Evolutionary conservation across 2,888 invertebrate species (phyloP).

Genomic region (Sesia apiformis): DNA sequence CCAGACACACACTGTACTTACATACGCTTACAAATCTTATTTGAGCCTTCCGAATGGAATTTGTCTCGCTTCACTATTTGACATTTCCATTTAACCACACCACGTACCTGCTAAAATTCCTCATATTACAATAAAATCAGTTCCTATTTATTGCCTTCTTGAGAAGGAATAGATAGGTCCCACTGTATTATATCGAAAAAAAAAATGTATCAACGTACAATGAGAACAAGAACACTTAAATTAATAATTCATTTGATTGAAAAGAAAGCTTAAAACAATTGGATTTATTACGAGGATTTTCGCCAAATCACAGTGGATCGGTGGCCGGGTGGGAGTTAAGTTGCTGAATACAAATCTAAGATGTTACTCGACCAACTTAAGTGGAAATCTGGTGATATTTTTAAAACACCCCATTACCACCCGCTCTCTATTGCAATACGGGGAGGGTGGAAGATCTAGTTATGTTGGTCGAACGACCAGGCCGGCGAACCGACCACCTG

Average conservation of each 20-base stretch:
- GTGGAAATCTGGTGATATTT: slow-evolving; percentile 12
- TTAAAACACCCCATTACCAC: slow-evolving; percentile 18
- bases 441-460: slow-evolving; percentile 23
- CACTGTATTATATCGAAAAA: too few relatives aligned
- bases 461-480: slow-evolving; percentile 25
- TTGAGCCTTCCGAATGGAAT: slow-evolving; percentile 43
- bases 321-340: slow-evolving; percentile 22
- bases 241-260: not conserved
- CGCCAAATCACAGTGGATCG: slow-evolving; percentile 46
- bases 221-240: not conserved
- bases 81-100: too few relatives aligned
- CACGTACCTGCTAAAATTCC: too few relatives aligned
- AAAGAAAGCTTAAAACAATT: slow-evolving; percentile 18
- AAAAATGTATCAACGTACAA: too few relatives aligned
- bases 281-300: slow-evolving; percentile 34
- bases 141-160: too few relatives aligned
- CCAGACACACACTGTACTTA: not conserved
- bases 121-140: too few relatives aligned
- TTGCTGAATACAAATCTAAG: slow-evolving; percentile 54
- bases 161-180: too few relatives aligned
- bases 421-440: slow-evolving; percentile 15
- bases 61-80: slow-evolving; percentile 3
- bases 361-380: slow-evolving; percentile 31
- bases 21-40: slow-evolving; percentile 52
- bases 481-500: slow-evolving; percentile 52